These are phyloP conservation scores for Diphyllodes magnificus DNA, from an alignment of 2,113 vertebrate genomes.

Conservation along the genomic window DNA sequence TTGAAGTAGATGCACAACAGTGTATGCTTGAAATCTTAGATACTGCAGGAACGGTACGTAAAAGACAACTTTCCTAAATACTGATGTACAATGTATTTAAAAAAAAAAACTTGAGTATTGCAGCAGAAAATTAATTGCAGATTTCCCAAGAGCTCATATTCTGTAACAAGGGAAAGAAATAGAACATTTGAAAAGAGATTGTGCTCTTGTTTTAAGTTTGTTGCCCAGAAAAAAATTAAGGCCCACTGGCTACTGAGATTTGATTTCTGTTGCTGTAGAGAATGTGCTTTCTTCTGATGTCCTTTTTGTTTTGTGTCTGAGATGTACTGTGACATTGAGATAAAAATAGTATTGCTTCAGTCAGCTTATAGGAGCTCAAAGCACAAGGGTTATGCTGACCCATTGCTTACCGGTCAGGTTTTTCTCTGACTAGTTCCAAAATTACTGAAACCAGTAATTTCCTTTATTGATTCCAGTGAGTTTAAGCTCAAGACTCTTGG, in stretches of 20 bases:
- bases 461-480: neutral
- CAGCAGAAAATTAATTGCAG: neutral
- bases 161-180: neutral
- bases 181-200: neutral
- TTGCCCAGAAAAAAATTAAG: neutral
- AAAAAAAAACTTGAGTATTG: neutral
- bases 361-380: slow-evolving; percentile 21
- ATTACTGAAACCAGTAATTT: neutral
- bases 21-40: slow-evolving; percentile 89
- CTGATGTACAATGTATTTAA: neutral
- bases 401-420: neutral
- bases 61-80: neutral
- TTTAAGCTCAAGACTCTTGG: neutral
- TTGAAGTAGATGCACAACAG: slow-evolving; percentile 86
- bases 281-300: neutral
- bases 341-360: slow-evolving; percentile 8
- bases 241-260: neutral
- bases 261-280: neutral
- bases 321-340: neutral
- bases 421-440: neutral
- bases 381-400: neutral
- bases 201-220: neutral
- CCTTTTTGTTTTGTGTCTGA: neutral
- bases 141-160: neutral
- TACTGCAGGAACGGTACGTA: slow-evolving; percentile 84